Evolutionary conservation across 2,797 vertebrate species (phyloP).

Genomic region (Gambusia yucatana): DNA sequence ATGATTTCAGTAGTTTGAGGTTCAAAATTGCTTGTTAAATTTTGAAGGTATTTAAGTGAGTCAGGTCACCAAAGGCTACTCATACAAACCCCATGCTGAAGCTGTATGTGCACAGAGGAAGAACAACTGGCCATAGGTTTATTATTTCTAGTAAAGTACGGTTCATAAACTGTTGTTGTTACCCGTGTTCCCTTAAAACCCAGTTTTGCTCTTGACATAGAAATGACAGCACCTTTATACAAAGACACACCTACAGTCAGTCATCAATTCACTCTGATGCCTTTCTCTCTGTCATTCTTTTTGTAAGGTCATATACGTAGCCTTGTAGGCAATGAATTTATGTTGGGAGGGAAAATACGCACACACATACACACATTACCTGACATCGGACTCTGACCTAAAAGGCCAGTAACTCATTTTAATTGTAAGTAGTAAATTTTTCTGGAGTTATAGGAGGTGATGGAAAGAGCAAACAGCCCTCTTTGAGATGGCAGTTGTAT

Average conservation of each 20-base stretch:
- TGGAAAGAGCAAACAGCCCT: neutral
- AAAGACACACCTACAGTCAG: neutral
- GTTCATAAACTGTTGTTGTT: constrained; percentile 57
- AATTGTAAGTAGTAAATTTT: constrained; percentile 40
- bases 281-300: constrained; percentile 25
- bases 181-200: constrained; percentile 51
- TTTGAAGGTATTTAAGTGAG: neutral
- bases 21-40: neutral
- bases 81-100: neutral
- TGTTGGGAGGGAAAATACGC: neutral
- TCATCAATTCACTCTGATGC: constrained; percentile 17
- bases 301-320: constrained; percentile 30
- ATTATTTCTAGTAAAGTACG: constrained; percentile 53
- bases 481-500: neutral
- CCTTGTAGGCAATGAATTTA: constrained; percentile 54
- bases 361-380: neutral
- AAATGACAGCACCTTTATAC: constrained; percentile 15
- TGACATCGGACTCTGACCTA: constrained; percentile 9
- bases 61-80: neutral
- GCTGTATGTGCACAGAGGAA: neutral
- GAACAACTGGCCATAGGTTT: constrained; percentile 44
- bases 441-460: neutral
- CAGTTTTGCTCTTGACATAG: constrained; percentile 28
- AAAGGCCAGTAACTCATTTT: constrained; percentile 41
- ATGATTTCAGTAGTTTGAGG: neutral